Base-by-base conservation (phyloP, 2,888 invertebrate species). In the Melieria picta region DNA sequence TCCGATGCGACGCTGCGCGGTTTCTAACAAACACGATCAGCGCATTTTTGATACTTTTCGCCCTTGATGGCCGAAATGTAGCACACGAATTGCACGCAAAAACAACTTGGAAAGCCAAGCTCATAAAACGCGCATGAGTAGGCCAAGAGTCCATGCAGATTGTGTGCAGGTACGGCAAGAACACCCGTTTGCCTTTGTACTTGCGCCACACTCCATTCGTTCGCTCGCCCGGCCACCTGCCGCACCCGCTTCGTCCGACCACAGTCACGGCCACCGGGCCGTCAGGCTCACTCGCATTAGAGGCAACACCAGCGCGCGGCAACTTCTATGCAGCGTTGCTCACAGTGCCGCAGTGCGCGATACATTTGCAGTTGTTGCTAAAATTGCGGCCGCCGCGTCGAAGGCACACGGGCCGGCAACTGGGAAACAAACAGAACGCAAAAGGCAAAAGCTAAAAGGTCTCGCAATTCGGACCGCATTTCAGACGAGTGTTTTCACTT, bases 401-500 rank as follows among this genome's bases (percentile, higher is more conserved):
- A 9, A 13, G 30, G 57, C 57, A 57, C 5, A 10, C n/a, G 7
- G 5, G 30, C 9, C 57, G 30, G 30, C 13, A 4, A 57, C 9
- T 13, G 7, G 13, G 57, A 10, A 13, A 57, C n/a, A 57, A 10
- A 57, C n/a, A 11, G 30, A 57, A 13, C n/a, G 6, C 57, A 16
- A 9, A 57, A 16, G 13, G 13, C 56, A n/a, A 13, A 13, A 56
- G 13, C 10, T n/a, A 57, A 57, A 57, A 57, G 30, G 30, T 57
- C 30, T 16, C 5, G 16, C 57, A 16, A 57, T 57, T 13, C 57
- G n/a, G 30, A 57, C 57, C 57, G 57, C 57, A 57, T 57, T 30
- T 30, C 30, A 30, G 16, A 16, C 30, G 30, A 16, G 57, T 57
- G 57, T 57, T 57, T 57, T 57, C 57, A 57, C 57, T 57, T 57